Evolutionary conservation across 2,888 invertebrate species (phyloP), one percentile per base, ranked within the genome.

Genomic region (Caenorhabditis parvicauda): DNA sequence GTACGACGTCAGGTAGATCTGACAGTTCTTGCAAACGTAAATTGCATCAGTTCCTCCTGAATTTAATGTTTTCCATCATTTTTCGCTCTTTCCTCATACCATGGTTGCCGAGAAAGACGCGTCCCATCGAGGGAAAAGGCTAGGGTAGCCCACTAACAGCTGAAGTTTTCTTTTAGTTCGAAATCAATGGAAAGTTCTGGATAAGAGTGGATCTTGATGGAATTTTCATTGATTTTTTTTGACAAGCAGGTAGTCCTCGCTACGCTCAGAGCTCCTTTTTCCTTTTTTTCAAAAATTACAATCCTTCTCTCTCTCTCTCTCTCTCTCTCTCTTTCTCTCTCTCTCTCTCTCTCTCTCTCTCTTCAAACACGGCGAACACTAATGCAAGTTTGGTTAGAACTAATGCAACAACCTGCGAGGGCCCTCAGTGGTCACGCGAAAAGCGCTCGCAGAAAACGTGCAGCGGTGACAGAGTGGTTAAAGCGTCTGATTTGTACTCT

Each of bases 1-100:
- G 2, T 32, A 21, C 6, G 45, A 56, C 3, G 64, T 60, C 35
- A 64, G 38, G 28, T 54, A 64, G 2, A 54, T 52, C 6, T 29
- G 22, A 38, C 64, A 64, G 6, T 19, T 22, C 41, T 21, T 32
- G 32, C 64, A 64, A 1, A 43, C 44, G 45, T 48, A 52, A 27
- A 59, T 21, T 9, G 38, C 2, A 2, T 55, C 63, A 14, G 25
- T 41, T 14, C 47, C 58, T 19, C 53, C 53, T 57, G 28, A 32
- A 32, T 32, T 32, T n/a, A 12, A 9, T 44, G 24, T 22, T 39
- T 39, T 35, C 37, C 17, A n/a, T 14, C 6, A 24, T 24, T 2
- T 3, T 17, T 29, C 24, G 17, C 21, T 14, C 19, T 39, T 25
- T 12, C 22, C 12, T 17, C n/a, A 41, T 48, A 51, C 60, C 55